Evolutionary conservation across 2,113 vertebrate species (phyloP).

Genomic region (Rhinopithecus roxellana): DNA sequence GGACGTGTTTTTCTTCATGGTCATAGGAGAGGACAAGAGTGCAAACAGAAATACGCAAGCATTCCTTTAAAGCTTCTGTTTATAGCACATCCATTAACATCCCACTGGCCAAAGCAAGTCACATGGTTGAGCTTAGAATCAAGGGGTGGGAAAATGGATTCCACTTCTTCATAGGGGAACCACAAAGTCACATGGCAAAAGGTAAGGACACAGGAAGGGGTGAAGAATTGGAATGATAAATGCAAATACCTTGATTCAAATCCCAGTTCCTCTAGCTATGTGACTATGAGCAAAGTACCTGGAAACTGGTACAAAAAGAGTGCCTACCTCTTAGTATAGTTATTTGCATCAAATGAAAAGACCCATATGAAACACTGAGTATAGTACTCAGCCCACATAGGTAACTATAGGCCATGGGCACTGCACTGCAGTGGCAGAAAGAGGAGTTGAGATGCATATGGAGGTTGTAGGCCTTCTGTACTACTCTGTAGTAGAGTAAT

Average conservation of each 20-base stretch:
- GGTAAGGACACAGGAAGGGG: neutral
- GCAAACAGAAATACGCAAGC: neutral
- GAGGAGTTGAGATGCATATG: neutral
- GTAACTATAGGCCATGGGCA: neutral
- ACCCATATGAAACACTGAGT: neutral
- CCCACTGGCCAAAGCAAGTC: constrained; percentile 4
- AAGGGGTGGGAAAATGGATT: neutral
- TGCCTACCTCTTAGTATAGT: neutral
- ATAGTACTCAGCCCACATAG: neutral
- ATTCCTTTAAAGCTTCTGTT: neutral
- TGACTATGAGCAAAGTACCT: neutral
- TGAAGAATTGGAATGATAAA: neutral
- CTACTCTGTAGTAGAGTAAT: neutral
- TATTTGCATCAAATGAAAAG: neutral
- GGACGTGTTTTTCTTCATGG: neutral
- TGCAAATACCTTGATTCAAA: neutral
- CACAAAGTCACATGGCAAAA: neutral
- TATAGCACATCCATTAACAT: neutral
- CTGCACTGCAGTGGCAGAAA: neutral
- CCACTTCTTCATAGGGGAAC: neutral
- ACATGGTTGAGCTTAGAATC: neutral
- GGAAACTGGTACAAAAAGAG: neutral
- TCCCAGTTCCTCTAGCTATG: neutral
- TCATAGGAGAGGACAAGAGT: neutral
- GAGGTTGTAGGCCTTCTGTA: neutral